A percentile compares a stretch with the other conserved stretches of the same genome.
These are phyloP conservation scores for Tridacna gigas DNA, from an alignment of 2,888 invertebrate genomes.

Conservation along the genomic window DNA sequence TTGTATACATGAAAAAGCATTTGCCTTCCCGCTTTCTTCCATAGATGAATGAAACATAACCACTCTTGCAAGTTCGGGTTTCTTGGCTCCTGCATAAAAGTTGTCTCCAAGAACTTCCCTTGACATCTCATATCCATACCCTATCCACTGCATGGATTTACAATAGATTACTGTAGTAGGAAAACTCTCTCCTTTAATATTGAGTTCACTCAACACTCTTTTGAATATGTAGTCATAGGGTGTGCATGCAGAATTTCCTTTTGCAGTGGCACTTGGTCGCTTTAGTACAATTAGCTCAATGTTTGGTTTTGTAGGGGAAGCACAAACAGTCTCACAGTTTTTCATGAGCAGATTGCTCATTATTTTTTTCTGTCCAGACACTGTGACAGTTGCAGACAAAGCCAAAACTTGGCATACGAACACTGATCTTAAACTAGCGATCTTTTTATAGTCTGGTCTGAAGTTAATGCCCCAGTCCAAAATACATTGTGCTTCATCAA, in stretches of 20 bases:
- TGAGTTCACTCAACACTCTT: conserved; percentile 12
- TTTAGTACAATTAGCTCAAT: too few relatives aligned
- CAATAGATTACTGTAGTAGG: conserved; percentile 41
- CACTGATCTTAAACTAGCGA: too few relatives aligned
- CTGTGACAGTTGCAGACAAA: too few relatives aligned
- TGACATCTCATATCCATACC: conserved; percentile 41
- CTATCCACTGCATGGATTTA: conserved; percentile 42
- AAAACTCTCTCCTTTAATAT: conserved; percentile 2
- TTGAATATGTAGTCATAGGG: conserved; percentile 33
- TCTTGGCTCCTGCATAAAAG: conserved; percentile 20
- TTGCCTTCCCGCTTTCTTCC: conserved; percentile 29
- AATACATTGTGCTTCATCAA: conserved; percentile 47
- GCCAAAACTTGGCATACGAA: too few relatives aligned
- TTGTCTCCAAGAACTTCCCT: conserved; percentile 20
- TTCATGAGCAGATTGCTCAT: too few relatives aligned
- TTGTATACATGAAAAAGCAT: neutral
- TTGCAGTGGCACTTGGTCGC: too few relatives aligned
- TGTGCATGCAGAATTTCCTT: too few relatives aligned
- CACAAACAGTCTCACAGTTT: too few relatives aligned
- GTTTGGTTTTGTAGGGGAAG: too few relatives aligned
- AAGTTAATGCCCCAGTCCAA: too few relatives aligned
- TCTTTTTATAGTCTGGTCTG: too few relatives aligned
- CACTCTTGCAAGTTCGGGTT: conserved; percentile 33
- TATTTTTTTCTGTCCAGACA: too few relatives aligned
- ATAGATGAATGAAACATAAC: conserved; percentile 46